Evolutionary conservation across 2,888 invertebrate genomes (phyloP).

Genomic region (Euclidia mi): DNA sequence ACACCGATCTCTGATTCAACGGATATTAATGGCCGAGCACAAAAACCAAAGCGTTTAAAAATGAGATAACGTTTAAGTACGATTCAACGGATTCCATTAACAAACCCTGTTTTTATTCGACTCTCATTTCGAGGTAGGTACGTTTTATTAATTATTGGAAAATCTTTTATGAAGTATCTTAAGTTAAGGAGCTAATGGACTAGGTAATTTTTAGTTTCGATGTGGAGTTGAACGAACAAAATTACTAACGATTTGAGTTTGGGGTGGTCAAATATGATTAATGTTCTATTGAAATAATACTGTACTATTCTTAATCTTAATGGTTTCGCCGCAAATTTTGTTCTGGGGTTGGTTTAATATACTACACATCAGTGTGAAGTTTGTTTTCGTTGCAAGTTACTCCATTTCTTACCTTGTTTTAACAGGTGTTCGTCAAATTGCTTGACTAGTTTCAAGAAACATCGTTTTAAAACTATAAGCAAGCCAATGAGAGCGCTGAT

Average conservation of each 20-base stretch:
- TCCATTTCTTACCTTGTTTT: no score
- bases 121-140: constrained; percentile 24
- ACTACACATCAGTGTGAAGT: no score
- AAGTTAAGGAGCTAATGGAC: background rate
- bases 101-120: constrained; percentile 32
- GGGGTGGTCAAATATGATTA: no score
- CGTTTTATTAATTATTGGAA: constrained; percentile 47
- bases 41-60: constrained; percentile 58
- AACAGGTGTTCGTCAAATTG: no score
- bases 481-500: no score
- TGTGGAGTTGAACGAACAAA: background rate
- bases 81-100: constrained; percentile 53
- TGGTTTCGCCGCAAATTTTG: no score
- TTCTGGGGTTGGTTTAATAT: no score
- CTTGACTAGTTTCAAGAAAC: no score
- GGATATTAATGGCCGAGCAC: constrained; percentile 50
- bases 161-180: constrained; percentile 21
- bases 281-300: no score
- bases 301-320: no score
- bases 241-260: background rate
- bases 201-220: background rate
- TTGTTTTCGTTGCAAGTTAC: no score
- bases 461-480: no score
- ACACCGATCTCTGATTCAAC: constrained; percentile 32
- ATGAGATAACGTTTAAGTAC: constrained; percentile 48